Percentiles rank a stretch among this genome's conserved stretches.
These are phyloP conservation scores for Drosophila suboccidentalis DNA, from an alignment of 2,888 invertebrate species.

Conservation along the genomic window DNA sequence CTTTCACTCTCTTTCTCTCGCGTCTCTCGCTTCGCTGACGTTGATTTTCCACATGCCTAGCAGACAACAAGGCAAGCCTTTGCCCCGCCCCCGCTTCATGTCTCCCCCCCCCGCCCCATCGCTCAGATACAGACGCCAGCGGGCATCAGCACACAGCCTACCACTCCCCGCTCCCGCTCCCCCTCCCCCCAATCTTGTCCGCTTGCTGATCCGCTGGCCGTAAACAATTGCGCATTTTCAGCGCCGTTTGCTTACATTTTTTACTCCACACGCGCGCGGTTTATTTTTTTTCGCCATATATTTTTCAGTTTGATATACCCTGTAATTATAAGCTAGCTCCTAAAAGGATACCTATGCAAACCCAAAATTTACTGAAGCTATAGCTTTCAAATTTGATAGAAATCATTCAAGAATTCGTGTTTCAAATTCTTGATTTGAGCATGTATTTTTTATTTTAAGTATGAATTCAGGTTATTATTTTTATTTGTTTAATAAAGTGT, in stretches of 20 bases:
- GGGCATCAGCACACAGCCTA: conserved; percentile 48
- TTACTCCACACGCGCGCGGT: conserved; percentile 39
- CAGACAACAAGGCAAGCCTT: conserved; percentile 67
- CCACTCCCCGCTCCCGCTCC: conserved; percentile 9
- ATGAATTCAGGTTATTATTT: no score
- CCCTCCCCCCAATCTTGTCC: background rate
- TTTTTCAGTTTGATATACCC: conserved; percentile 53
- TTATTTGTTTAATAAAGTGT: no score
- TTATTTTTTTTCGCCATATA: conserved; percentile 41
- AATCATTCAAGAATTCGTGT: no score
- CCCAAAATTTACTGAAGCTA: no score
- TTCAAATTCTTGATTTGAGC: no score
- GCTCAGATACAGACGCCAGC: conserved; percentile 35
- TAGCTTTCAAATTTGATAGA: no score
- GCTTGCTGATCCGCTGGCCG: conserved; percentile 44
- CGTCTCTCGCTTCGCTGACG: conserved; percentile 58
- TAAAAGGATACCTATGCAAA: background rate
- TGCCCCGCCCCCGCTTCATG: conserved; percentile 3
- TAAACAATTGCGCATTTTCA: conserved; percentile 81
- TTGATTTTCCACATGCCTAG: conserved; percentile 78
- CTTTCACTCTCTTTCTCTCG: conserved; percentile 3
- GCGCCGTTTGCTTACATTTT: conserved; percentile 76
- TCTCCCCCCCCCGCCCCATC: no score
- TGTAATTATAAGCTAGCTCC: conserved; percentile 8
- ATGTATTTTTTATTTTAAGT: no score